Percentiles rank a stretch among this genome's conserved stretches.
Evolutionary conservation across 2,113 vertebrate species (phyloP).

Genomic region (Stomatorhinus ivindoensis): DNA sequence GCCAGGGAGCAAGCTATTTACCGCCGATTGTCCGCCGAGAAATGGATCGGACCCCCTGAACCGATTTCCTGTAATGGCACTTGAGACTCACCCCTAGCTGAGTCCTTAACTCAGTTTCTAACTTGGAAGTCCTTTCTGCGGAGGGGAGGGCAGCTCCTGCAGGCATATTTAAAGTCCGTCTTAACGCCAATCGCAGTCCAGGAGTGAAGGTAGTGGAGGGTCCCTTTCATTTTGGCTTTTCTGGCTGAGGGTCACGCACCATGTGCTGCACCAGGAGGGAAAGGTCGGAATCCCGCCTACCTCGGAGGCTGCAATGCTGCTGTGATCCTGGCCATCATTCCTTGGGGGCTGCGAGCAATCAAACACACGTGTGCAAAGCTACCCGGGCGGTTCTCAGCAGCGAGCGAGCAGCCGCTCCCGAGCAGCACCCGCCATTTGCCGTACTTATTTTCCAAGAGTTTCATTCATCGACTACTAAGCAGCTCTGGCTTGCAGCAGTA

Average conservation of each 20-base stretch:
- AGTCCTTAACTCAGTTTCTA: slow-evolving; percentile 33
- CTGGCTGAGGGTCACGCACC: not conserved
- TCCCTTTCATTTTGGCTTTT: not conserved
- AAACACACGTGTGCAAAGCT: slow-evolving; percentile 15
- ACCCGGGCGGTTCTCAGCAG: not conserved
- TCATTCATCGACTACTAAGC: not conserved
- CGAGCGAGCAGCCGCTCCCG: not conserved
- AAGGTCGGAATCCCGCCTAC: not conserved
- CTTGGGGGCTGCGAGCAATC: not conserved
- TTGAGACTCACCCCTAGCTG: slow-evolving; percentile 26
- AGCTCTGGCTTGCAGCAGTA: not conserved
- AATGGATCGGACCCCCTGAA: not conserved
- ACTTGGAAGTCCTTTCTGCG: slow-evolving; percentile 12
- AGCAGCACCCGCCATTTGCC: not conserved
- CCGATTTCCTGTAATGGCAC: slow-evolving; percentile 16
- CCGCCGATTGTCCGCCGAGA: not conserved
- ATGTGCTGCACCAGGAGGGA: not conserved
- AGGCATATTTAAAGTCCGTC: slow-evolving; percentile 39
- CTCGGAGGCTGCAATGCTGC: not conserved
- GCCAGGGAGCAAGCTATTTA: not conserved
- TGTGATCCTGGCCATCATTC: slow-evolving; percentile 6
- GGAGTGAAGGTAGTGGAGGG: not conserved
- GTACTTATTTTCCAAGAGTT: not conserved
- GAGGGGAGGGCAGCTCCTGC: slow-evolving; percentile 42
- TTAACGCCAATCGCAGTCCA: slow-evolving; percentile 12